Conservation (phyloP, 2,888 invertebrate species). For the Aelia acuminata region DNA sequence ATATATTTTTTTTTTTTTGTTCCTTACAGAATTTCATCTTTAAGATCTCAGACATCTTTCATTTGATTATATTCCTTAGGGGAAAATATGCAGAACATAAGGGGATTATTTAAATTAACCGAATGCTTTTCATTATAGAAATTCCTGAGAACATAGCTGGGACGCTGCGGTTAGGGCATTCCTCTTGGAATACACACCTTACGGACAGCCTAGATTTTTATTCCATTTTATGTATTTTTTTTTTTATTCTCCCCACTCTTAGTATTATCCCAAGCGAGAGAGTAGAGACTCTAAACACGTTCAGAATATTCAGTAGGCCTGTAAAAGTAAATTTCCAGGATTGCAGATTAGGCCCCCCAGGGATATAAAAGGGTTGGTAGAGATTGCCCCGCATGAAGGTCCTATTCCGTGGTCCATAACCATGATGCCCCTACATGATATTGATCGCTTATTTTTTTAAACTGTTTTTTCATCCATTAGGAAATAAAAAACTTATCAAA, state of each 20-base stretch:
- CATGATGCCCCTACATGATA: not conserved
- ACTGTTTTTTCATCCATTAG: not conserved
- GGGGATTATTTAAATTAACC: slow-evolving; percentile 30
- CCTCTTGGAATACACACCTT: not conserved
- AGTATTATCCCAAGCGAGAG: not conserved
- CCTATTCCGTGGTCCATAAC: too few relatives aligned
- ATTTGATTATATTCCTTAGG: not conserved
- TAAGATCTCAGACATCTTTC: not conserved
- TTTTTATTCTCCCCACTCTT: not conserved
- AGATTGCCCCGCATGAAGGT: not conserved
- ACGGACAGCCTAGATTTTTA: not conserved
- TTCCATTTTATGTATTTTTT: too few relatives aligned
- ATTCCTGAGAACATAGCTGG: not conserved
- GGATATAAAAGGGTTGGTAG: not conserved
- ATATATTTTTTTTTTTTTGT: too few relatives aligned
- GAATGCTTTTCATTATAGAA: slow-evolving; percentile 25
- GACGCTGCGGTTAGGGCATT: not conserved
- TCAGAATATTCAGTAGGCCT: slow-evolving; percentile 32
- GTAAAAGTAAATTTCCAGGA: slow-evolving; percentile 30
- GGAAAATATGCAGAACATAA: not conserved
- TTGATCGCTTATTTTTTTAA: too few relatives aligned
- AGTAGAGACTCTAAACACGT: not conserved
- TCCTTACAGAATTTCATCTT: not conserved
- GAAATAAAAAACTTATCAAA: not conserved
- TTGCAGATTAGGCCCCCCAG: not conserved